These are phyloP conservation scores for Imbricaverruca yamaguchii DNA, from an alignment of 2,888 invertebrate genomes.

Conservation along the genomic window DNA sequence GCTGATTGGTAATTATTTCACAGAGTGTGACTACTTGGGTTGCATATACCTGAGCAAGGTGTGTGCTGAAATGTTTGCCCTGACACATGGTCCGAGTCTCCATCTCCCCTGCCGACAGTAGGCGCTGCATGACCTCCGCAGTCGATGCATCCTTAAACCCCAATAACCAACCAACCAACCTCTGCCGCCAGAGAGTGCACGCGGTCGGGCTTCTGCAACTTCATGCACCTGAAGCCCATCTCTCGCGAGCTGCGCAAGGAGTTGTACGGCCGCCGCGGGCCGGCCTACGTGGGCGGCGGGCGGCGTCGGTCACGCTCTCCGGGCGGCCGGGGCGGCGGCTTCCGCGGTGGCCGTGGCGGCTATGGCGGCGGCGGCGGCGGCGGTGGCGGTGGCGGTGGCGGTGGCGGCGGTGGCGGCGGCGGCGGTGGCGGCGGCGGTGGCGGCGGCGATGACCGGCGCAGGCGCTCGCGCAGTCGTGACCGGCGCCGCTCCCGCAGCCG, in stretches of 20 bases:
- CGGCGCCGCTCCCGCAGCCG: neutral
- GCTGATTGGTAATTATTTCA: too few species aligned
- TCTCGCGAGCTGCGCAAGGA: slow-evolving; percentile 85
- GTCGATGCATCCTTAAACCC: too few species aligned
- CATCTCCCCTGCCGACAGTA: too few species aligned
- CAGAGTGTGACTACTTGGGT: too few species aligned
- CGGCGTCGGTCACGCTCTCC: neutral
- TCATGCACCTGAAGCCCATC: slow-evolving; percentile 99
- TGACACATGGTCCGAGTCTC: too few species aligned
- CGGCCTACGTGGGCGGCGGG: neutral
- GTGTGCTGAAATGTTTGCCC: too few species aligned
- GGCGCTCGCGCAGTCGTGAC: neutral
- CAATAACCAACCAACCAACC: too few species aligned
- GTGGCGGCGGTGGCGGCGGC: neutral
- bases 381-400: neutral
- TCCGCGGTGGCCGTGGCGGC: slow-evolving; percentile 24
- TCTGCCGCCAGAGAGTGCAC: slow-evolving; percentile 93
- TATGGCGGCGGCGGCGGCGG: neutral
- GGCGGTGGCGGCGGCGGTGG: slow-evolving; percentile 22
- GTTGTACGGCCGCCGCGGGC: slow-evolving; percentile 46
- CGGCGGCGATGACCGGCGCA: neutral
- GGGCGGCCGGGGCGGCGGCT: slow-evolving; percentile 17
- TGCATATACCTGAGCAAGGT: too few species aligned
- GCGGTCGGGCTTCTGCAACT: slow-evolving; percentile 92
- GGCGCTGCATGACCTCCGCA: too few species aligned